These are phyloP conservation scores for Pseudachorutes palmiensis DNA, from an alignment of 1,140 invertebrate genomes.

Conservation along the genomic window DNA sequence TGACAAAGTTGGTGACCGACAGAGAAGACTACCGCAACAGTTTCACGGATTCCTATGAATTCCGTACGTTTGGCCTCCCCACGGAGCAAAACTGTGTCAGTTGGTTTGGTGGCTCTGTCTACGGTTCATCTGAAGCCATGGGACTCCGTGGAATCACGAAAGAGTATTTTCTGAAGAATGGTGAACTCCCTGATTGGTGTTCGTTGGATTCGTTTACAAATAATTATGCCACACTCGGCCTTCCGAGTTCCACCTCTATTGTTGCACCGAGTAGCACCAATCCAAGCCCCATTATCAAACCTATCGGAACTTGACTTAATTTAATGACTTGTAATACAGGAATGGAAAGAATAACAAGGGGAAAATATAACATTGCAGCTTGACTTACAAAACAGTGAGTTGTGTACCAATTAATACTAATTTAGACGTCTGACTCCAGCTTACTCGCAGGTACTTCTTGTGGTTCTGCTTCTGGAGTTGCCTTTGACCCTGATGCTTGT, in stretches of 20 bases:
- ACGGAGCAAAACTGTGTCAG: slow-evolving; percentile 73
- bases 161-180: slow-evolving; percentile 62
- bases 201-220: not conserved
- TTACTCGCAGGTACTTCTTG: not conserved
- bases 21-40: slow-evolving; percentile 56
- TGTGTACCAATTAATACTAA: too few species aligned
- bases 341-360: too few species aligned
- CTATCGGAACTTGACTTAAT: too few species aligned
- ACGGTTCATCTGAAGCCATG: slow-evolving; percentile 71
- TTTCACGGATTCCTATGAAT: slow-evolving; percentile 33
- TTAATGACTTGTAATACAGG: too few species aligned
- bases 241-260: not conserved
- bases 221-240: not conserved
- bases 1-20: too few species aligned
- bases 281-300: too few species aligned
- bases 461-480: too few species aligned
- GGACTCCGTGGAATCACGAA: slow-evolving; percentile 60
- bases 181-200: slow-evolving; percentile 70
- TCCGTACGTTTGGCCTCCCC: slow-evolving; percentile 47
- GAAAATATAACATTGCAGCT: too few species aligned
- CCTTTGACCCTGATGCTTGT: too few species aligned
- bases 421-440: not conserved
- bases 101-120: slow-evolving; percentile 70
- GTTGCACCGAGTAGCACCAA: too few species aligned
- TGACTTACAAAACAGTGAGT: too few species aligned